phyloP scores from a whole-genome alignment of 2,797 vertebrate genomes.

The Halcyon chelicuti region DNA sequence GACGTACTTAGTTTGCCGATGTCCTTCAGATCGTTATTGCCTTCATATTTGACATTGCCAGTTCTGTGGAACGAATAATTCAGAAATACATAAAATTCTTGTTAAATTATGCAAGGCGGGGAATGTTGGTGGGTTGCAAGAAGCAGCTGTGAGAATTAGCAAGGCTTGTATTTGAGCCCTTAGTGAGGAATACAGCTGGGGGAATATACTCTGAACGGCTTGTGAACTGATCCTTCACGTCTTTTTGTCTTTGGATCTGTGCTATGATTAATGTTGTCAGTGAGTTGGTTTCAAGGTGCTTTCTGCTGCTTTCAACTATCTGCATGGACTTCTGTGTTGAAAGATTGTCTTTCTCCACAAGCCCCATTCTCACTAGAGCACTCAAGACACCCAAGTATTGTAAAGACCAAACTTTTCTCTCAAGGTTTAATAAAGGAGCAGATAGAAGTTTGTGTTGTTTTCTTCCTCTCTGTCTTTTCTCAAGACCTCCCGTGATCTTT shows the following conservation, averaged over 20 bases:
- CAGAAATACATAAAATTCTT: not conserved
- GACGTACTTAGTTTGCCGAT: not conserved
- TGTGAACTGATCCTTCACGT: not conserved
- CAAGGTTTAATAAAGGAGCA: not conserved
- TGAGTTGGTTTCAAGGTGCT: not conserved
- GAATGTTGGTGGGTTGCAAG: not conserved
- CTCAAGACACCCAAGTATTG: not conserved
- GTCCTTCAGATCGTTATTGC: constrained; percentile 35
- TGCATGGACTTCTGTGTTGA: not conserved
- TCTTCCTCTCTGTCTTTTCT: not conserved
- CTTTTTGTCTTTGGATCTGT: not conserved
- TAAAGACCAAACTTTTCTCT: not conserved
- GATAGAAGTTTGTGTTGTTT: not conserved
- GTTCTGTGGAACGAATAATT: not conserved
- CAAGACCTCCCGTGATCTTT: not conserved
- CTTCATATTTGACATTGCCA: not conserved
- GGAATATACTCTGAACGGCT: not conserved
- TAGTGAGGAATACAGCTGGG: not conserved
- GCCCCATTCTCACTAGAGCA: not conserved
- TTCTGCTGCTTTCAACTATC: not conserved
- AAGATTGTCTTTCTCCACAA: not conserved
- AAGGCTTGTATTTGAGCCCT: not conserved
- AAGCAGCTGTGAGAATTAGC: constrained; percentile 11
- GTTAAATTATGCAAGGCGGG: not conserved
- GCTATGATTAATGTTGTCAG: not conserved